Conservation (phyloP, 2,113 vertebrate species). For the Stigmatopora argus region DNA sequence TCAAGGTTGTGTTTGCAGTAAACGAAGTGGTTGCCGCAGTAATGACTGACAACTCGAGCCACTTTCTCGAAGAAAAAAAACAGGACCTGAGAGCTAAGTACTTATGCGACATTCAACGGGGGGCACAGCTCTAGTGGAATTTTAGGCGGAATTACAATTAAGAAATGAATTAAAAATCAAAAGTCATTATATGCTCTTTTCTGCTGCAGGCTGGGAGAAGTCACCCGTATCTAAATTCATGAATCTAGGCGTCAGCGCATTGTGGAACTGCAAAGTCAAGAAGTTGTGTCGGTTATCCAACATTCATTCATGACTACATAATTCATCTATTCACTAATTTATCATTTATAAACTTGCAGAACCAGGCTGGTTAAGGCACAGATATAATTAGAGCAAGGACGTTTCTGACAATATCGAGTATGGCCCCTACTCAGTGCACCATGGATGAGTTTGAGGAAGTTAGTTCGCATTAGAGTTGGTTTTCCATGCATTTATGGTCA, state of each 20-base stretch:
- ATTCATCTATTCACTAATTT: constrained; percentile 36
- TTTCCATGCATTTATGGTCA: neutral
- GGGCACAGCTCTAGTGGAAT: constrained; percentile 22
- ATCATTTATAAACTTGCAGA: constrained; percentile 39
- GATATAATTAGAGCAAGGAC: constrained; percentile 23
- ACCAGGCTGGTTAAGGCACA: constrained; percentile 17
- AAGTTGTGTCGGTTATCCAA: constrained; percentile 6
- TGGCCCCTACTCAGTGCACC: neutral
- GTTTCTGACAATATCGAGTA: neutral
- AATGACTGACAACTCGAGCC: constrained; percentile 40
- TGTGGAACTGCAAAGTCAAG: constrained; percentile 1
- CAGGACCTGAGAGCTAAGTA: constrained; percentile 29
- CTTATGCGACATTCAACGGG: constrained; percentile 28
- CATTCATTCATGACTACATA: constrained; percentile 29
- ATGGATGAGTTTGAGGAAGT: neutral
- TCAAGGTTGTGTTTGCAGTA: constrained; percentile 28
- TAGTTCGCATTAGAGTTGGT: neutral
- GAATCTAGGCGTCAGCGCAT: neutral
- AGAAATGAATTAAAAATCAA: constrained; percentile 18
- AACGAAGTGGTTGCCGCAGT: constrained; percentile 41
- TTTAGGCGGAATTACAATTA: constrained; percentile 20
- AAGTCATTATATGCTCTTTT: constrained; percentile 14
- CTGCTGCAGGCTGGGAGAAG: neutral
- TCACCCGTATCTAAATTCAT: constrained; percentile 13
- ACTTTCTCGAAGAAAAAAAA: constrained; percentile 28